Percentiles rank a stretch among this genome's conserved stretches.
phyloP scores from a whole-genome alignment of 2,888 invertebrate species.

The Dryococelus australis region DNA sequence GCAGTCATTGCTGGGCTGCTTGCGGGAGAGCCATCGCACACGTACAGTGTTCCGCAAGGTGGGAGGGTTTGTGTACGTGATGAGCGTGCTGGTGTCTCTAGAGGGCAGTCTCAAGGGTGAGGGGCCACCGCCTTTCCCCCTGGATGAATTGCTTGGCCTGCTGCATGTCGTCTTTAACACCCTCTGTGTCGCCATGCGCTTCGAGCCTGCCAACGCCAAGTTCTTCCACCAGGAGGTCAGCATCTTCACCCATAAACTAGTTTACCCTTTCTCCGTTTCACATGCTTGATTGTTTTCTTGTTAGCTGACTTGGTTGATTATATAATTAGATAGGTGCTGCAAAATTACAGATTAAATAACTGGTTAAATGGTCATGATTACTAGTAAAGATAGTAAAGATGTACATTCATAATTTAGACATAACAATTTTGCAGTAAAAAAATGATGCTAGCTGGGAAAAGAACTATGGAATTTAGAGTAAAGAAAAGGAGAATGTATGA shows the following conservation, averaged over 20 bases:
- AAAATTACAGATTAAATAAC: too few species aligned
- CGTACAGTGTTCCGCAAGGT: conserved; percentile 97
- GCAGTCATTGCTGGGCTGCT: conserved; percentile 80
- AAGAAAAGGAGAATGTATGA: too few species aligned
- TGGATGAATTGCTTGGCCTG: conserved; percentile 73
- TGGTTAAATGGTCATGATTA: too few species aligned
- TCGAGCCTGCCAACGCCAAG: conserved; percentile 98
- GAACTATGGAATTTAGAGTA: too few species aligned
- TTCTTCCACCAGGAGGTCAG: conserved; percentile 93
- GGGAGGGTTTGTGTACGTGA: conserved; percentile 97
- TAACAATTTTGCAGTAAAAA: too few species aligned
- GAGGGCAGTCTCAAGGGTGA: conserved; percentile 77
- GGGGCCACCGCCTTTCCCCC: conserved; percentile 59
- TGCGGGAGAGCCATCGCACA: conserved; percentile 95
- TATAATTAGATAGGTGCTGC: too few species aligned
- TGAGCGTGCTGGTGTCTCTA: conserved; percentile 91
- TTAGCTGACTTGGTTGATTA: too few species aligned
- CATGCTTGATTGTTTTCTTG: too few species aligned
- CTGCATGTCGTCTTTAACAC: conserved; percentile 92
- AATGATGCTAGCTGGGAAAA: too few species aligned
- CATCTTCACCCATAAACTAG: conserved; percentile 19
- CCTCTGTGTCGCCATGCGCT: conserved; percentile 96
- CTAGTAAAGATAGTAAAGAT: too few species aligned
- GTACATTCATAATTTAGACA: too few species aligned
- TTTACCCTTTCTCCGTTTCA: too few species aligned